Conservation (phyloP, 35 echinoderm and acorn worm species). For the Apostichopus parvimensis region DNA sequence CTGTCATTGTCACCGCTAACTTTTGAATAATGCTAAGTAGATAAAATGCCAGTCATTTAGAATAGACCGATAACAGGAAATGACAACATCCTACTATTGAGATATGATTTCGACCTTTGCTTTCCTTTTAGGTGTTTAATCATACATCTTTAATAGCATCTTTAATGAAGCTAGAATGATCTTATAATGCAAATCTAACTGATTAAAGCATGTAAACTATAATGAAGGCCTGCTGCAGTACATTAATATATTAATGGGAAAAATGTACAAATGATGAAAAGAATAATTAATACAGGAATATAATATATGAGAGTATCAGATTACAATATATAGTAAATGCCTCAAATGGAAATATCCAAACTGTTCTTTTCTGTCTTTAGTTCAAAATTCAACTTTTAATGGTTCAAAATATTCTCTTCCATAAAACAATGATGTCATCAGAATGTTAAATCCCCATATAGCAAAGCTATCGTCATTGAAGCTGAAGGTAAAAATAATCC, state of each 20-base stretch:
- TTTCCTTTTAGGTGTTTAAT: neutral
- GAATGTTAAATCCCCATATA: neutral
- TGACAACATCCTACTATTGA: neutral
- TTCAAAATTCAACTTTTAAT: no score
- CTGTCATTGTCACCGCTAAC: neutral
- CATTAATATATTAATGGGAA: neutral
- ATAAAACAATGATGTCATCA: neutral
- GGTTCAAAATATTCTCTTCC: no score
- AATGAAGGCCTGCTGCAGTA: neutral
- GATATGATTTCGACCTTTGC: neutral
- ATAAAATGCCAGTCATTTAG: neutral
- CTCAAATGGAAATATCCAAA: no score
- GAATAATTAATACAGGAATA: neutral
- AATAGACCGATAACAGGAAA: neutral
- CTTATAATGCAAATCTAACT: neutral
- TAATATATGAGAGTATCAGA: no score
- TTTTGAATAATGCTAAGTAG: neutral
- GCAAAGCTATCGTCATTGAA: neutral
- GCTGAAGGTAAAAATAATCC: neutral
- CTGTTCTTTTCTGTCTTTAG: no score
- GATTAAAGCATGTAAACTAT: neutral
- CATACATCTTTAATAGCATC: neutral
- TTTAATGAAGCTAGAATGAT: neutral
- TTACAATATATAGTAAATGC: no score
- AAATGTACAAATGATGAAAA: neutral